These are phyloP conservation scores for Petromus typicus DNA, from an alignment of 2,113 vertebrate species.

Conservation along the genomic window DNA sequence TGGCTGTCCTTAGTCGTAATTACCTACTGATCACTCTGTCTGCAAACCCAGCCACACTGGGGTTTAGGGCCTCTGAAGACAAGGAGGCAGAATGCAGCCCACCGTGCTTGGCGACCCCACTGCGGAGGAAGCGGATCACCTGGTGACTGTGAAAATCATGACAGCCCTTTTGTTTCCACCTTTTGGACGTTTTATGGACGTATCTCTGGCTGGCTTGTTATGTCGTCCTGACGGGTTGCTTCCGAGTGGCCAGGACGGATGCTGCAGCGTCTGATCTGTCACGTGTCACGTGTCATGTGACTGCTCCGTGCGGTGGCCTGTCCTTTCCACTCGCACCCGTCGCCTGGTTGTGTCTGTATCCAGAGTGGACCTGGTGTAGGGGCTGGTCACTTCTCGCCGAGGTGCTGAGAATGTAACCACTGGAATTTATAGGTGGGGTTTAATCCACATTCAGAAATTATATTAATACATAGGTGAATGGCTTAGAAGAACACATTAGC, in stretches of 20 bases:
- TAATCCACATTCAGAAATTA: neutral
- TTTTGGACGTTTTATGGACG: neutral
- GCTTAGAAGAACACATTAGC: neutral
- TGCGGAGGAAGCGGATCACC: neutral
- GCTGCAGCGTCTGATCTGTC: no score
- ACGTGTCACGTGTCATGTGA: neutral
- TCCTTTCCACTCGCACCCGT: no score
- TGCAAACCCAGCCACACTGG: neutral
- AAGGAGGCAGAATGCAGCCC: neutral
- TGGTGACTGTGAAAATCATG: neutral
- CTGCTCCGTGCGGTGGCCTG: neutral
- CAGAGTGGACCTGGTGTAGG: neutral
- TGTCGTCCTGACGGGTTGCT: neutral
- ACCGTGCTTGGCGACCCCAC: neutral
- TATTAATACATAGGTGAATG: neutral
- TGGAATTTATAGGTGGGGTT: neutral
- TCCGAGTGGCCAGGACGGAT: neutral
- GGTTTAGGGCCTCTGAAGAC: neutral
- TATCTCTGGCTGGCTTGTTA: neutral
- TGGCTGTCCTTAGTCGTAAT: neutral
- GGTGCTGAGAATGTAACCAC: neutral
- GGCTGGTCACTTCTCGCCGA: neutral
- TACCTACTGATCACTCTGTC: neutral
- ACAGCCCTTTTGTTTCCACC: neutral
- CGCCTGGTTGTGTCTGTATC: no score